Evolutionary conservation across 2,888 invertebrate species (phyloP).

Genomic region (Operophtera brumata): DNA sequence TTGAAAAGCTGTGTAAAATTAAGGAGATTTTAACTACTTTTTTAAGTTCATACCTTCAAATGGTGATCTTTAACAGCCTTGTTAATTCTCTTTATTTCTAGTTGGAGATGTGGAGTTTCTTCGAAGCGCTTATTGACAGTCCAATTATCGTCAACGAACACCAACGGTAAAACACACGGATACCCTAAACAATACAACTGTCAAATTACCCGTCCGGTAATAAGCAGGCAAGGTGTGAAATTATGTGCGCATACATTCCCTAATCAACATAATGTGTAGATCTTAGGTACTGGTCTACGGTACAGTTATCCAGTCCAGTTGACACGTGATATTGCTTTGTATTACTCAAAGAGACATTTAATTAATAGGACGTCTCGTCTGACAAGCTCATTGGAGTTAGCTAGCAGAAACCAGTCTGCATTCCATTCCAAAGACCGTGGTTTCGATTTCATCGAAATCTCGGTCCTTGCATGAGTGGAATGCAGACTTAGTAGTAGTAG

Average conservation of each 20-base stretch:
- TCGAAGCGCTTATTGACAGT: slow-evolving; percentile 43
- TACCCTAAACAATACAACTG: slow-evolving; percentile 43
- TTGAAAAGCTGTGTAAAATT: too few species aligned
- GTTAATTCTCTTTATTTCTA: slow-evolving; percentile 64
- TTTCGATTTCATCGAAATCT: too few species aligned
- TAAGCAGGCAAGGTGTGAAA: neutral
- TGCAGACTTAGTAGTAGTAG: too few species aligned
- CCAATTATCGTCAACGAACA: slow-evolving; percentile 49
- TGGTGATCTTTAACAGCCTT: slow-evolving; percentile 46
- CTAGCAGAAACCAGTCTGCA: too few species aligned
- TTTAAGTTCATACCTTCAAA: slow-evolving; percentile 40
- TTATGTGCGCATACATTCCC: too few species aligned
- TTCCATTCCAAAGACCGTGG: too few species aligned
- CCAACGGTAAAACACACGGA: slow-evolving; percentile 60
- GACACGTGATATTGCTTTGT: neutral
- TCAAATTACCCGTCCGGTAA: slow-evolving; percentile 1
- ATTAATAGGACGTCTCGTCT: neutral
- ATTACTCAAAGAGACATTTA: neutral
- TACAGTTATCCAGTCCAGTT: neutral
- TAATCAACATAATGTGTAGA: neutral
- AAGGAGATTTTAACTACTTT: too few species aligned
- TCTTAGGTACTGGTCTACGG: too few species aligned
- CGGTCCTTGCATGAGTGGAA: too few species aligned
- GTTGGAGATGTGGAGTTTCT: slow-evolving; percentile 52
- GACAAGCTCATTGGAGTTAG: neutral